Base-by-base conservation (phyloP, 2,797 vertebrate genomes). In the Neosalanx taihuensis region DNA sequence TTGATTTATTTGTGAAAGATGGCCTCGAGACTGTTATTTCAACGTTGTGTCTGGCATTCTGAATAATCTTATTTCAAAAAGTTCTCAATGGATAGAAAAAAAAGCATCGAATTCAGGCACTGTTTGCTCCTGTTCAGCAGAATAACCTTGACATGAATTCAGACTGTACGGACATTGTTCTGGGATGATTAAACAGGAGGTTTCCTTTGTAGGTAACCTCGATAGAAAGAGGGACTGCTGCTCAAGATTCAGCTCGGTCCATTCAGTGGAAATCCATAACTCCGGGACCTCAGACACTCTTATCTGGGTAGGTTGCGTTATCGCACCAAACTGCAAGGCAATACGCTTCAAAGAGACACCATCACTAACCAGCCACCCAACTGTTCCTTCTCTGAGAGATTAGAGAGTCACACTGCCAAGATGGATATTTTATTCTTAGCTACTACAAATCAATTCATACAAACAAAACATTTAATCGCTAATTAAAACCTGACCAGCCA, bases 191-290 rank as follows among this genome's bases (percentile, higher is more conserved):
- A 82, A 69, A 46, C 33, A 53, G 15, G 59, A 46, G 56, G 12
- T 74, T 76, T 78, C 81, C 82, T 74, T 66, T 71, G 77, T 78
- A 81, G 80, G 77, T 56, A 57, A 75, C 60, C 64, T 81, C 84
- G 51, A 89, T 87, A 76, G 72, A 63, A 51, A 66, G 71, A 37
- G 10, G 72, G 33, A 69, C 15, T 58, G 58, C 80, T 75, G 76
- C 67, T 83, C 66, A 72, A 81, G 81, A 73, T 74, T 67, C 80
- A 9, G 10, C 70, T 79, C 79, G 79, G 77, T 76, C 79, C 75
- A 17, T 79, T 85, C 85, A 87, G 76, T 75, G 76, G 64, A 84
- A 89, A 91, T 91, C 87, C 83, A 91, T 90, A 86, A 62, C 69
- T 87, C 76, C 74, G 62, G 72, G 82, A 73, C 41, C 3, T 13